phyloP scores from a whole-genome alignment of 2,888 invertebrate genomes.

The Philereme transversata region DNA sequence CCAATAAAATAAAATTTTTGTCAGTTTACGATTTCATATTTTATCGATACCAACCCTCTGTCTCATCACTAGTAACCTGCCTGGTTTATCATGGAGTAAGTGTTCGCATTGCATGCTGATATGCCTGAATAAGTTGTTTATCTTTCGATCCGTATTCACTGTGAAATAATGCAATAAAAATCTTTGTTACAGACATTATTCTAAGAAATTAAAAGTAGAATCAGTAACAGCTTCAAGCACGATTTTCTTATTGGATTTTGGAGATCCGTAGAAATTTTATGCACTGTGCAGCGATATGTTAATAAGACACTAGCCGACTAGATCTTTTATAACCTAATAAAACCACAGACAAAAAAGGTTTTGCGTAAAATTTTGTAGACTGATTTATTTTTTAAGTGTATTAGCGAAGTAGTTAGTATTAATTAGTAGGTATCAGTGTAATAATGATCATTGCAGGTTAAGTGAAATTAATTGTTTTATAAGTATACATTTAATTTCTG shows the following conservation, averaged over 20 bases:
- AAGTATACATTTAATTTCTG: too few species aligned
- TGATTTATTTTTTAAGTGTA: too few species aligned
- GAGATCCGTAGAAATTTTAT: constrained; percentile 13
- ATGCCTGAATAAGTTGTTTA: constrained; percentile 54
- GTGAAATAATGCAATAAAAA: constrained; percentile 10
- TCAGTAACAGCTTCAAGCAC: constrained; percentile 62
- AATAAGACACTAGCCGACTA: too few species aligned
- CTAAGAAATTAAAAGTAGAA: constrained; percentile 7
- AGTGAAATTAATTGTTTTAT: too few species aligned
- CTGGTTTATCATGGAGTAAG: constrained; percentile 48
- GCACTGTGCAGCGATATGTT: too few species aligned
- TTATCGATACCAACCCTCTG: constrained; percentile 35
- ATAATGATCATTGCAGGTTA: too few species aligned
- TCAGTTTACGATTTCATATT: constrained; percentile 18
- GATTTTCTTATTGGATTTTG: constrained; percentile 57
- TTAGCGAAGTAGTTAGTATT: too few species aligned
- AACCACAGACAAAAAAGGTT: too few species aligned
- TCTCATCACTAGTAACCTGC: constrained; percentile 47
- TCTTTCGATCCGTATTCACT: constrained; percentile 38
- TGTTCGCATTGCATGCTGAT: constrained; percentile 60
- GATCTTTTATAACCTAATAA: too few species aligned
- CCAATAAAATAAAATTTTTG: neutral
- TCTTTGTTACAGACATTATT: neutral
- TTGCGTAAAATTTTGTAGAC: too few species aligned
- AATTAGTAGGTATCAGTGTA: too few species aligned